phyloP scores from a whole-genome alignment of 2,113 vertebrate genomes.

The Lipotes vexillifer region DNA sequence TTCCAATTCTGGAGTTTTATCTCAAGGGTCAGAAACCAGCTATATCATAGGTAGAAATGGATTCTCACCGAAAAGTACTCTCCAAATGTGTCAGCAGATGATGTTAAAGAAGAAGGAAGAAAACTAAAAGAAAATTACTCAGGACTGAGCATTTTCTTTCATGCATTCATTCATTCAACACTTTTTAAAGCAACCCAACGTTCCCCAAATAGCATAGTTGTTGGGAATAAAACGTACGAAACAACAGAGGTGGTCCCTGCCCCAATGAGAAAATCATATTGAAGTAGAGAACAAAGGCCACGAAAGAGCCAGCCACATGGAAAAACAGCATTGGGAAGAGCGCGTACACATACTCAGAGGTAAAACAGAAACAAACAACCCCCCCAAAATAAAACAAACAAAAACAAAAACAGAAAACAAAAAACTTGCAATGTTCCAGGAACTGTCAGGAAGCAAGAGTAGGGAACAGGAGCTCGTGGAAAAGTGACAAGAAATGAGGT shows the following conservation, averaged over 20 bases:
- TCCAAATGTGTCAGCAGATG: not conserved
- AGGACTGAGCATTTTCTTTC: not conserved
- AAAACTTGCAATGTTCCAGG: not conserved
- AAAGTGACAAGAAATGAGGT: not conserved
- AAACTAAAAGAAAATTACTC: not conserved
- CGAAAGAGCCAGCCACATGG: accelerated
- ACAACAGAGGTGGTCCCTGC: not conserved
- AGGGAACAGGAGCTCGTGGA: accelerated
- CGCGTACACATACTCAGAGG: not conserved
- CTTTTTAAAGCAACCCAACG: not conserved
- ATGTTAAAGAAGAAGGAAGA: not conserved
- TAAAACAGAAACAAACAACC: not conserved
- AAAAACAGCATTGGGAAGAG: not conserved
- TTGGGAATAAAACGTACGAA: not conserved
- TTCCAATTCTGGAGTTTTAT: constrained; percentile 43
- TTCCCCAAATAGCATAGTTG: accelerated
- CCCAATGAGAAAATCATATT: not conserved
- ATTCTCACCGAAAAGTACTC: not conserved
- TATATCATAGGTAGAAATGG: constrained; percentile 4
- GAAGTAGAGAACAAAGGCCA: not conserved
- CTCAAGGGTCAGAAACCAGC: constrained; percentile 56
- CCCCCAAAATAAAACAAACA: no score
- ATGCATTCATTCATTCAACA: not conserved
- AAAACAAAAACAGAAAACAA: not conserved
- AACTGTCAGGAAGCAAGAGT: not conserved